phyloP scores from a whole-genome alignment of 2,888 invertebrate genomes.

The Myopa tessellatipennis region DNA sequence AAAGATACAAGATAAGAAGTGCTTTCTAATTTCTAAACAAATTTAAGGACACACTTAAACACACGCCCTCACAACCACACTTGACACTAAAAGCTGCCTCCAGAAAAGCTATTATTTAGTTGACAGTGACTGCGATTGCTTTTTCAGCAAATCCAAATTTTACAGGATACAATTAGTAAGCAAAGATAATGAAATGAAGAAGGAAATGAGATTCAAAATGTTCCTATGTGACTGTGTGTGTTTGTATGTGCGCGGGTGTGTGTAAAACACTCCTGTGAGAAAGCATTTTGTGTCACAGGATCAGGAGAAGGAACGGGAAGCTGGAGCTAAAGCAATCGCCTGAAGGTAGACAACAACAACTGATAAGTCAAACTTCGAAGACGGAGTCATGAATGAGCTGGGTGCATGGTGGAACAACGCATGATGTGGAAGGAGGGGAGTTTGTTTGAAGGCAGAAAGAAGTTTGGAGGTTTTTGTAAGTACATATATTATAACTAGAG shows the following conservation, averaged over 20 bases:
- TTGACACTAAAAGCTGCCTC: neutral
- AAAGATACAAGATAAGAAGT: neutral
- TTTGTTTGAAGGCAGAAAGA: too few relatives aligned
- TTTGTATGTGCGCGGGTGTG: neutral
- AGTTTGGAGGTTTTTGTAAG: too few relatives aligned
- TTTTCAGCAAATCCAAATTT: neutral
- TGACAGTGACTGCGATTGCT: constrained; percentile 5
- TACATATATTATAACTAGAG: too few relatives aligned
- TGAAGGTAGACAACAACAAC: neutral
- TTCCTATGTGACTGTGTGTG: too few relatives aligned
- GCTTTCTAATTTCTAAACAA: too few relatives aligned
- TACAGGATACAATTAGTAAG: constrained; percentile 24
- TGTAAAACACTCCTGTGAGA: too few relatives aligned
- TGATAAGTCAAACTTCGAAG: constrained; percentile 34
- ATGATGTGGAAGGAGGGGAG: neutral
- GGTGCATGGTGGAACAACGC: neutral
- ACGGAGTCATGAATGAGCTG: neutral
- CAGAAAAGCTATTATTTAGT: too few relatives aligned
- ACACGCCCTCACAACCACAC: neutral
- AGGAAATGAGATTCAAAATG: too few relatives aligned
- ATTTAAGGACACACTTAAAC: neutral
- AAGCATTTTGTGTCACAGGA: neutral
- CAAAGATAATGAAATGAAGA: constrained; percentile 11
- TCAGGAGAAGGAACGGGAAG: neutral
- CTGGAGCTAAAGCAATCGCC: neutral